Base-by-base conservation (phyloP, 2,113 vertebrate species). In the Poecilia latipinna region DNA sequence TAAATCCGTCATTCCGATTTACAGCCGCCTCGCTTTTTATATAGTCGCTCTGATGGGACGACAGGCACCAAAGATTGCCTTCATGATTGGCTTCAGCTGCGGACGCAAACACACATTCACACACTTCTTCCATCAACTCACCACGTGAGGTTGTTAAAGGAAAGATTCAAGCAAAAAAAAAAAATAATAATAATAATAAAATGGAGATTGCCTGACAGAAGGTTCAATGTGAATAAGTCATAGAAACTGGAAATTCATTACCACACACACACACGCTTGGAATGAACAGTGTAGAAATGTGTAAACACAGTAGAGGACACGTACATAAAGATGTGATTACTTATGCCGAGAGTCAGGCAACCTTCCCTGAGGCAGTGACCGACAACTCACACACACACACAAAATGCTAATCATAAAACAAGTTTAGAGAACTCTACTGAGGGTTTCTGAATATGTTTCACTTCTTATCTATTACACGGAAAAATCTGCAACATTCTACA, bases 1-100 rank as follows among this genome's bases (percentile, higher is more conserved):
- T 84, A 86, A 86, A 86, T 79, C 79, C 28, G 51, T 73, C 78
- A 13, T 61, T 72, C 17, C 12, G 4, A 69, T 87, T 89, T 81
- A 83, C 51, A 3, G 33, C 78, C 48, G 5, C 60, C 66, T 51
- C 26, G 26, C 78, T 32, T 76, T 88, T 88, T 86, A 88, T 42
- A 24, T 42, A 24, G 48, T 7, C 12, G 1, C 12, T 12, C 17
- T 86, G 87, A 84, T 79, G 78, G 80, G 81, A 66, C 81, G 72
- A 83, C 86, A 33, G 75, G n/a, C 35, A 6, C 2, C 15, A 1
- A 51, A 79, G 83, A 82, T 54, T 63, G 67, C 42, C 78, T 72
- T 65, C 64, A 60, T 82, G 80, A 82, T 82, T 79, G 72, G 66
- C 72, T 71, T 37, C 78, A 57, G 63, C 66, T 72, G 32, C 33